A percentile compares a stretch with the other conserved stretches of the same genome.
Conservation (phyloP, 2,113 vertebrate genomes). For the Malurus alboscapulatus region DNA sequence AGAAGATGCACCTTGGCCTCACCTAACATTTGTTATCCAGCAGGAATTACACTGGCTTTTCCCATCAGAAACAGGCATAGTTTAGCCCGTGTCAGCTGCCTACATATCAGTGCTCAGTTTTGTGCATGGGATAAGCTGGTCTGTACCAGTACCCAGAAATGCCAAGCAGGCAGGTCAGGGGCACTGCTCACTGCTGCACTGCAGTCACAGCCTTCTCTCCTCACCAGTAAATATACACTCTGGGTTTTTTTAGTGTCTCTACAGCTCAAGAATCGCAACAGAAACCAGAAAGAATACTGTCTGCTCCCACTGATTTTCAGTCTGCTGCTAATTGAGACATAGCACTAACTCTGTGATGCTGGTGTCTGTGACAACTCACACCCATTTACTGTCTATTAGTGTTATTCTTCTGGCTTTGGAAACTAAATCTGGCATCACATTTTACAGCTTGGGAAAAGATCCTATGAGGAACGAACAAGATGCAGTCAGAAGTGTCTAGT, state of each 20-base stretch:
- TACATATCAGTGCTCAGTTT: neutral
- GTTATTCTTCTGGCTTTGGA: constrained; percentile 3
- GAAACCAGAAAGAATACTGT: neutral
- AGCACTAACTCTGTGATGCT: neutral
- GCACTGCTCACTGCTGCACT: neutral
- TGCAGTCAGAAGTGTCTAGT: neutral
- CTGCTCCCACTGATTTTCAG: constrained; percentile 15
- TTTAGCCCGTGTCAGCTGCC: neutral
- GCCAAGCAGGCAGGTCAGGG: neutral
- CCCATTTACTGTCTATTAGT: constrained; percentile 29
- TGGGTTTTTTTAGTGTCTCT: neutral
- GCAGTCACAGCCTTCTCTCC: neutral
- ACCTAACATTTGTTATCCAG: neutral
- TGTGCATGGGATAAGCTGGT: neutral
- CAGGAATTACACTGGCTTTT: neutral
- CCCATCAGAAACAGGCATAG: neutral
- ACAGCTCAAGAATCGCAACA: neutral
- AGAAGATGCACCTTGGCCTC: neutral
- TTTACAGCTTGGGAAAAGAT: constrained; percentile 37
- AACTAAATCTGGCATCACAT: constrained; percentile 26
- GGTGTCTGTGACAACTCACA: constrained; percentile 14
- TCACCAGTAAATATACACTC: neutral
- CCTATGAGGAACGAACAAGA: constrained; percentile 4
- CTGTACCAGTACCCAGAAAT: neutral
- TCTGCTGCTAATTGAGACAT: constrained; percentile 40